Percentiles rank a stretch among this genome's conserved stretches.
Conservation (phyloP, 2,888 invertebrate species). For the Boloria euphrosyne region DNA sequence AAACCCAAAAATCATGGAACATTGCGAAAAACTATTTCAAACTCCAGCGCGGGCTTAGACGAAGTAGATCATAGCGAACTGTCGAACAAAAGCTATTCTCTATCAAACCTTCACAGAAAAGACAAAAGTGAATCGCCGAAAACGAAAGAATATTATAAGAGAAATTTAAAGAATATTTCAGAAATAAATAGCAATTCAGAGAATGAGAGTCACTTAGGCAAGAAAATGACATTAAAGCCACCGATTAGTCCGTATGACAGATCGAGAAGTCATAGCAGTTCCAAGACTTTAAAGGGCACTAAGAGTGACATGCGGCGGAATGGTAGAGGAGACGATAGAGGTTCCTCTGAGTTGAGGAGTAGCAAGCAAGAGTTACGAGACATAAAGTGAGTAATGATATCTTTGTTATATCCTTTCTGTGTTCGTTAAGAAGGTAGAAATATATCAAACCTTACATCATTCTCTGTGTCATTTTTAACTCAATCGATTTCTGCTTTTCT, state of each 20-base stretch:
- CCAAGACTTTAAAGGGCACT: constrained; percentile 68
- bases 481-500: too few relatives aligned
- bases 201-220: constrained; percentile 65
- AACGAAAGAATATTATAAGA: constrained; percentile 64
- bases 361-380: constrained; percentile 71
- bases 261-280: constrained; percentile 74
- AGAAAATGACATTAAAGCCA: constrained; percentile 60
- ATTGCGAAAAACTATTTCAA: constrained; percentile 69
- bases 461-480: too few relatives aligned
- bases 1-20: constrained; percentile 61
- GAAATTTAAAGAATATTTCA: constrained; percentile 83
- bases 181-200: constrained; percentile 77
- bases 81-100: constrained; percentile 69
- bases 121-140: constrained; percentile 63
- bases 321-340: constrained; percentile 51
- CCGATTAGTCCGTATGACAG: constrained; percentile 74
- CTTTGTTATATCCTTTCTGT: background rate
- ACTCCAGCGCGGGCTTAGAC: constrained; percentile 72
- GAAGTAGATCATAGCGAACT: constrained; percentile 68
- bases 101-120: constrained; percentile 68
- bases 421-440: background rate
- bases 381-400: constrained; percentile 60
- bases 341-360: constrained; percentile 65
- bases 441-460: too few relatives aligned
- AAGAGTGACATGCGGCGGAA: constrained; percentile 55